Base-by-base conservation (phyloP, 2,113 vertebrate genomes). In the Rhombomys opimus region DNA sequence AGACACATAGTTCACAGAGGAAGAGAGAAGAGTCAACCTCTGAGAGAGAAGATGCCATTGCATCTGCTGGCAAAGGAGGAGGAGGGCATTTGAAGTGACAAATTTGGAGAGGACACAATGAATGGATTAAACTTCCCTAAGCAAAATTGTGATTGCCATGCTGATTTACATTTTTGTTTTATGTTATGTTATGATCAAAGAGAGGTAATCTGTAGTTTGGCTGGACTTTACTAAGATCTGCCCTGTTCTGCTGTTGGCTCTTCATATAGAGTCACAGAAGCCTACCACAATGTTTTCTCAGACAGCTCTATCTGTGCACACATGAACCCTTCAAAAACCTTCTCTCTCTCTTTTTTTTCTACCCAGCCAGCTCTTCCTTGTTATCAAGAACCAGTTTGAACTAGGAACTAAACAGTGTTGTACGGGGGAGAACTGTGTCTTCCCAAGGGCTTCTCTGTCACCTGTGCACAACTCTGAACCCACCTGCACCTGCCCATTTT, bases 381-480 rank as follows among this genome's bases (percentile, higher is more conserved):
- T 17, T 1, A 46, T 70, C 2, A 59, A 50, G 38, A 38, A 2
- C 17, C 11, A 23, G 0, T 70, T 82, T 67, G 23, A 3, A 78
- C 17, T 35, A 23, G 52, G 32, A 85, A 52, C 2, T n/a, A 41
- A 23, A 46, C 46, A 7, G 14, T 32, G 25, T 73, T 11, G 25
- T 18, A 13, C 5, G 20, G 6, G 25, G 30, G 7, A 32, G 12
- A 93, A 35, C 14, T 25, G 3, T 14, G 20, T 0, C 14, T 4
- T 67, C 8, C 18, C 59, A 14, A 59, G 7, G 18, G 20, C 5
- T 91, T 78, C 6, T 1, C 14, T 15, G 41, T 20, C 12, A 70
- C 68, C 8, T 25, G 0, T 9, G 3, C 8, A 11, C 32, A 15
- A 12, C 7, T n/a, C 9, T 50, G 5, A 17, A 8, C n/a, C 23